Base-by-base conservation (phyloP, 2,113 vertebrate genomes). In the Neomonachus schauinslandi region DNA sequence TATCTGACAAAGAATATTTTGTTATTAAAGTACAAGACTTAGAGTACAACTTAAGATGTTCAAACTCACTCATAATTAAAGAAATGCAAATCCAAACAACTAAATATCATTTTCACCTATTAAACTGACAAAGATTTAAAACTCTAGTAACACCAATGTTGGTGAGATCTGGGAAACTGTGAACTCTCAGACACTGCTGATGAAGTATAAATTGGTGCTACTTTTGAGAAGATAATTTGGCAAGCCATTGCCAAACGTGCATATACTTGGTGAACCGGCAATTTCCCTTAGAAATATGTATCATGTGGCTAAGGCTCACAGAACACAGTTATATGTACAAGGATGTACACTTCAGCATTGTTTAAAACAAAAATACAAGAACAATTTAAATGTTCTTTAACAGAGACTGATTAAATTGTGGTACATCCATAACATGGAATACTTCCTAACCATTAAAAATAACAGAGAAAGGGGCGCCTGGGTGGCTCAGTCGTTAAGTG, bases 71-170 rank as follows among this genome's bases (percentile, higher is more conserved):
- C 67, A 39, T 39, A 92, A 81, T 67, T 71, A 81, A 82, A 89
- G 55, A 92, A 94, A 93, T 51, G 18, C n/a, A 95, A 82, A 81
- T 53, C 22, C 36, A 53, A 92, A 94, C 63, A 86, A 86, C 3
- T 65, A 94, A 11, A 82, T 26, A 83, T 67, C 24, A 46, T 82
- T 42, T 42, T 67, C 18, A 65, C 55, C 31, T 79, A 79, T 11
- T 55, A 87, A 67, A 81, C 3, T 82, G 31, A 85, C 21, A 33
- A 53, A 74, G 33, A 87, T 89, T 46, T 76, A 55, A 84, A 74
- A 80, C 16, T 31, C 90, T 77, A 24, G 16, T 67, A 90, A 67
- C 33, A 55, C 28, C 81, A 57, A 13, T 21, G 1, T 63, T 79
- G 46, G 22, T 84, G 83, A 93, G 26, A 69, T 72, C 2, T 86